Evolutionary conservation across 2,113 vertebrate genomes (phyloP), one percentile per base, ranked within the genome.

Genomic region (Mobula hypostoma): DNA sequence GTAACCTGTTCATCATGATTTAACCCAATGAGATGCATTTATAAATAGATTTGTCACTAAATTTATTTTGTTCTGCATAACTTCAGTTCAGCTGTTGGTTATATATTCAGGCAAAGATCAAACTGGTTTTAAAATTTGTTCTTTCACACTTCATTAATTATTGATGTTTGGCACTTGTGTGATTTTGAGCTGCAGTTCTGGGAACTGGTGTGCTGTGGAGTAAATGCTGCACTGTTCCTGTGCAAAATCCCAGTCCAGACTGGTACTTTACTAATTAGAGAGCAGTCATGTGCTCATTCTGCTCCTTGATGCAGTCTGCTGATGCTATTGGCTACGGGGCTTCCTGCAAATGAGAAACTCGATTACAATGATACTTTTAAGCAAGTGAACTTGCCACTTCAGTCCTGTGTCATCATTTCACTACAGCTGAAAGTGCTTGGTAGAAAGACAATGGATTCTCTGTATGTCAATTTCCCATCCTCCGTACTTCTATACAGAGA

Each of bases 221-320:
- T 90, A 90, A 90, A 90, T 32, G 2, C 58, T 66, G 61, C 85
- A 90, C 85, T 66, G 85, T 66, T 66, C 61, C 61, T 66, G n/a
- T 29, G 24, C 29, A 29, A 87, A 63, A 29, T 63, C 58, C 24
- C 83, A 63, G 24, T 6, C 58, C 61, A 90, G 27, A 90, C 85
- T 68, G 29, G 61, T 90, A n/a, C 85, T 90, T 66, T 66, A 66
- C 85, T 90, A 90, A 90, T 90, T 90, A 90, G 61, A 90, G 61
- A 90, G 61, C 12, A n/a, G 61, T 90, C 85, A 66, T 58, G 85
- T 90, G 61, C 61, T 66, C 85, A n/a, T 66, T 90, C 85, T 32
- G 7, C 85, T n/a, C 85, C 29, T 66, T 90, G 85, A 66, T 66
- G 85, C n/a, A 66, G 61, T 19, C 85, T 90, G 58, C 40, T 48